Base-by-base conservation (phyloP, 2,888 invertebrate genomes). In the Cremastinae sp. region DNA sequence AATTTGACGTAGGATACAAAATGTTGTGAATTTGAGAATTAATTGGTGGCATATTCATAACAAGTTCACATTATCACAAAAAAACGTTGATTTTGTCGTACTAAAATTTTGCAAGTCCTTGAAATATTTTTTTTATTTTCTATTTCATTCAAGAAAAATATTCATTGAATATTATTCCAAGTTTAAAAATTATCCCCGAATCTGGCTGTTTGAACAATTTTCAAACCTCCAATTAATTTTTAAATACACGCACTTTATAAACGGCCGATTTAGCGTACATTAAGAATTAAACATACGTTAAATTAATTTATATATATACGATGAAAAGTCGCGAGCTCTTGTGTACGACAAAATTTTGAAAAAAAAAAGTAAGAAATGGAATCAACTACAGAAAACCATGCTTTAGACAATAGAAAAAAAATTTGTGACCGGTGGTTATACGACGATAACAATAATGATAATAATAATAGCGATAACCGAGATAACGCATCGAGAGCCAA, bases 381-480 rank as follows among this genome's bases (percentile, higher is more conserved):
- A 70, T 28, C 35, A 66, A 37, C 28, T 28, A 28, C 28, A 3
- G 28, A 37, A 66, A 72, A 75, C 28, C 53, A 59, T 68, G 62
- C 68, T 75, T 68, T 75, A 72, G 75, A 75, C 68, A 66, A 75
- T 71, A 75, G 72, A 75, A 58, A 58, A 75, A 37, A 64, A 62
- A 64, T 72, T 66, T 75, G 75, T 75, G 75, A 68, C 61, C 66
- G 75, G 62, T 75, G 62, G 62, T 68, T 75, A 66, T 75, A 71
- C 39, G 71, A 62, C 66, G 62, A 71, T n/a, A 39, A 74, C 51
- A 58, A 58, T 58, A 28, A 59, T 59, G 51, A 49, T 68, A 58
- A 59, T 58, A 28, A 58, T 51, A 58, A 69, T 66, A 66, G 66
- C 22, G 61, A 71, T 71, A 71, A 71, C 71, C 56, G 59, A 56